Evolutionary conservation across 2,888 invertebrate genomes (phyloP).

Genomic region (Deroplatys truncata): DNA sequence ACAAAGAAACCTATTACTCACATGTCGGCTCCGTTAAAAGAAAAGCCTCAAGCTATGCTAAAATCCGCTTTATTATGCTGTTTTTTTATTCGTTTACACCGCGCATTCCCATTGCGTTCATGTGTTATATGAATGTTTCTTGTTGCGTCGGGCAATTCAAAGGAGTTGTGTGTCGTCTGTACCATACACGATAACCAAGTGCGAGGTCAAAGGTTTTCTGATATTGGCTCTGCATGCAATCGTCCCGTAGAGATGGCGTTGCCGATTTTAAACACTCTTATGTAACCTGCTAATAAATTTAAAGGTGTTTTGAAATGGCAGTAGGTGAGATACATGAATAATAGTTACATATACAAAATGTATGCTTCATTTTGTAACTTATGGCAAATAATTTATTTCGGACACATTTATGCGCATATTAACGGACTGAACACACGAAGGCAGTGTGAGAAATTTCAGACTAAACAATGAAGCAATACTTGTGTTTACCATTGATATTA

Average conservation of each 20-base stretch:
- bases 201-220: not conserved
- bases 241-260: not conserved
- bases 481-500: too few relatives aligned
- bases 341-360: not conserved
- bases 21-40: not conserved
- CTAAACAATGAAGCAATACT: too few relatives aligned
- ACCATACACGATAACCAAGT: not conserved
- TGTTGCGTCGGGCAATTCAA: not conserved
- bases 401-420: too few relatives aligned
- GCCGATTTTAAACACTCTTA: not conserved
- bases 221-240: not conserved
- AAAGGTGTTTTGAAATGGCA: not conserved
- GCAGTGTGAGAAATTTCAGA: too few relatives aligned
- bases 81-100: not conserved
- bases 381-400: too few relatives aligned
- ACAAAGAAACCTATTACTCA: not conserved
- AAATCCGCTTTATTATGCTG: not conserved
- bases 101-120: not conserved
- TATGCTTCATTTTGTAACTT: too few relatives aligned
- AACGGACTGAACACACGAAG: too few relatives aligned
- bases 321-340: not conserved
- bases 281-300: not conserved
- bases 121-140: not conserved
- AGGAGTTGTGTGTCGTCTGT: not conserved
- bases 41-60: not conserved